Conservation (phyloP, 1,140 invertebrate species). For the Neelides sp. region DNA sequence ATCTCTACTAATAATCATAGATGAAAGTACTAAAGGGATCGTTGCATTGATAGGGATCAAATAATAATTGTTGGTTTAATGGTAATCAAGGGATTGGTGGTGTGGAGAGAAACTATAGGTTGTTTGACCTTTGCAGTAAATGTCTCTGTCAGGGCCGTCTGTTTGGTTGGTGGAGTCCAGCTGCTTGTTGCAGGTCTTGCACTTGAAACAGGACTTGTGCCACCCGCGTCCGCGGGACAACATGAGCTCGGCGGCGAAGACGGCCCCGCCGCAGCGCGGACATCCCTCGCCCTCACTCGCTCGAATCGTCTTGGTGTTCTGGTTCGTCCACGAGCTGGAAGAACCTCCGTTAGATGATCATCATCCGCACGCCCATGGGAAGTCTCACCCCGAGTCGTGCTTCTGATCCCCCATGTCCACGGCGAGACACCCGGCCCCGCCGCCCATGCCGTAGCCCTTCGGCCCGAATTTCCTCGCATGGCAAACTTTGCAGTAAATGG, state of each 20-base stretch:
- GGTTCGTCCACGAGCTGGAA: conserved; percentile 32
- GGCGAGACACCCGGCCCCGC: conserved; percentile 88
- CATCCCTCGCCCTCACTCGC: conserved; percentile 75
- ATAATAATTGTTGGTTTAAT: no score
- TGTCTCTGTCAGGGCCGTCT: conserved; percentile 78
- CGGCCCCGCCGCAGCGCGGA: conserved; percentile 76
- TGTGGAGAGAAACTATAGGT: no score
- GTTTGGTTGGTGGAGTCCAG: conserved; percentile 86
- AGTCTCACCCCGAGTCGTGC: no score
- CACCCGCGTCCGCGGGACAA: conserved; percentile 74
- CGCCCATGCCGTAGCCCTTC: conserved; percentile 94
- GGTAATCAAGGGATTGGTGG: no score
- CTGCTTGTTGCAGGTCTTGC: conserved; percentile 73
- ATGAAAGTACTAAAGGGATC: no score
- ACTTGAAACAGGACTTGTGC: conserved; percentile 83
- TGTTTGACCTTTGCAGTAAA: conserved; percentile 91
- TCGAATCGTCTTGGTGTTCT: conserved; percentile 72
- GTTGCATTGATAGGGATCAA: no score
- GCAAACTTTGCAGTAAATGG: conserved; percentile 94
- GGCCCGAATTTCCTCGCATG: conserved; percentile 95
- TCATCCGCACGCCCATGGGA: no score
- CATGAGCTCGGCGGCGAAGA: conserved; percentile 90
- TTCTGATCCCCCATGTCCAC: no score
- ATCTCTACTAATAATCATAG: background rate
- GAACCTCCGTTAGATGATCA: no score